phyloP scores from a whole-genome alignment of 2,113 vertebrate species.

The Nematolebias whitei region DNA sequence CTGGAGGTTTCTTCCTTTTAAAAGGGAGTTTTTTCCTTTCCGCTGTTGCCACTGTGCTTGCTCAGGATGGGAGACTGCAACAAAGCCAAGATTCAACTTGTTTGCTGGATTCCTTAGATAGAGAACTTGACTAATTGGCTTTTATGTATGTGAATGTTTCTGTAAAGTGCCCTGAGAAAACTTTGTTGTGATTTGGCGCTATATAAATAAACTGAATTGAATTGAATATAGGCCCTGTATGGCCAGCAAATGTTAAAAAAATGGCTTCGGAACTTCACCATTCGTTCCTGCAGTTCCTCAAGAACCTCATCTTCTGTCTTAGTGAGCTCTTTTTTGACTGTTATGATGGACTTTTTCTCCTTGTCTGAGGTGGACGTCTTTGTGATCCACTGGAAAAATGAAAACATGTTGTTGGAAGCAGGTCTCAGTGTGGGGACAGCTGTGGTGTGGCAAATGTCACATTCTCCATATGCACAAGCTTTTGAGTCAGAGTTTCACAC shows the following conservation, averaged over 20 bases:
- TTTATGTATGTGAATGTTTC: too few relatives aligned
- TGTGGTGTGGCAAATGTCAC: neutral
- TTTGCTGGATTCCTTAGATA: too few relatives aligned
- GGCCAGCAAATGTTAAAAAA: slow-evolving; percentile 10
- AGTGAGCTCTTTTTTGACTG: slow-evolving; percentile 1
- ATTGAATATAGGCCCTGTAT: neutral
- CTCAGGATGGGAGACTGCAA: too few relatives aligned
- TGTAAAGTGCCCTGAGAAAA: too few relatives aligned
- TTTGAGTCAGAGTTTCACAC: too few relatives aligned
- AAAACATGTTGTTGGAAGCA: neutral
- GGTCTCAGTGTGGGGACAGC: neutral
- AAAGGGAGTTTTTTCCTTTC: too few relatives aligned
- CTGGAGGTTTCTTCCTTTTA: too few relatives aligned
- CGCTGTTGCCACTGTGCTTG: too few relatives aligned
- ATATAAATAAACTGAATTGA: too few relatives aligned
- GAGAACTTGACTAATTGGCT: too few relatives aligned
- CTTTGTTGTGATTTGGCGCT: too few relatives aligned
- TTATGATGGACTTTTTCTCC: slow-evolving; percentile 1
- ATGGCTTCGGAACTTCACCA: neutral
- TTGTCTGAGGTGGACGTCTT: neutral
- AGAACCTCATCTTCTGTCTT: neutral
- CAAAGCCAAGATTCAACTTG: too few relatives aligned
- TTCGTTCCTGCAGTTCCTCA: neutral
- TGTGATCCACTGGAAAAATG: neutral
- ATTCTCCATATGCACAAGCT: slow-evolving; percentile 1